These are phyloP conservation scores for Popillia japonica DNA, from an alignment of 1,140 invertebrate genomes.

Conservation along the genomic window DNA sequence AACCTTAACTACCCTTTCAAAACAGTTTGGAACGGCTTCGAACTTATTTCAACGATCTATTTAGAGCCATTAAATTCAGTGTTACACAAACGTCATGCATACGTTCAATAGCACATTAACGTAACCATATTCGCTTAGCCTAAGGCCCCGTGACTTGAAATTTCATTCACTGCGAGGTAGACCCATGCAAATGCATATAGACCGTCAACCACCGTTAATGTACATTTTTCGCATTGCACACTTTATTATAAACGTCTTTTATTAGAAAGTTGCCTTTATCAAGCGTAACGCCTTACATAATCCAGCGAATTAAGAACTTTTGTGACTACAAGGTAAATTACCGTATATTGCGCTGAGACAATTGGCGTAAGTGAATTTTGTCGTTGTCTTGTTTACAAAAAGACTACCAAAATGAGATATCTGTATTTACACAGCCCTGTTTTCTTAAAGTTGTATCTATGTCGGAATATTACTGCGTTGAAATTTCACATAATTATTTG, in stretches of 20 bases:
- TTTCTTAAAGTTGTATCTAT: no score
- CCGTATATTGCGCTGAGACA: neutral
- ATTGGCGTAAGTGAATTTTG: neutral
- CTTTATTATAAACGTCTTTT: slow-evolving; percentile 11
- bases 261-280: slow-evolving; percentile 15
- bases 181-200: neutral
- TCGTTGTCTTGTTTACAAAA: neutral
- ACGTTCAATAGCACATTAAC: neutral
- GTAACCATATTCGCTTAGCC: neutral
- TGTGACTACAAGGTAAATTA: neutral
- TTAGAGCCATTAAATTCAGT: neutral
- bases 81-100: neutral
- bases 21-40: neutral
- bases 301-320: slow-evolving; percentile 1
- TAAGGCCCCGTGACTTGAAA: neutral
- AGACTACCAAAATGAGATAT: no score
- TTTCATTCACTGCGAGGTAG: neutral
- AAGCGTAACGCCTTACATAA: slow-evolving; percentile 18
- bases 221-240: slow-evolving; percentile 6
- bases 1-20: no score
- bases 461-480: no score
- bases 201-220: neutral
- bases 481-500: no score
- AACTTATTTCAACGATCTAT: neutral
- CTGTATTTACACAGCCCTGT: no score